phyloP scores from a whole-genome alignment of 2,888 invertebrate species.

The Allolobophora icterica region DNA sequence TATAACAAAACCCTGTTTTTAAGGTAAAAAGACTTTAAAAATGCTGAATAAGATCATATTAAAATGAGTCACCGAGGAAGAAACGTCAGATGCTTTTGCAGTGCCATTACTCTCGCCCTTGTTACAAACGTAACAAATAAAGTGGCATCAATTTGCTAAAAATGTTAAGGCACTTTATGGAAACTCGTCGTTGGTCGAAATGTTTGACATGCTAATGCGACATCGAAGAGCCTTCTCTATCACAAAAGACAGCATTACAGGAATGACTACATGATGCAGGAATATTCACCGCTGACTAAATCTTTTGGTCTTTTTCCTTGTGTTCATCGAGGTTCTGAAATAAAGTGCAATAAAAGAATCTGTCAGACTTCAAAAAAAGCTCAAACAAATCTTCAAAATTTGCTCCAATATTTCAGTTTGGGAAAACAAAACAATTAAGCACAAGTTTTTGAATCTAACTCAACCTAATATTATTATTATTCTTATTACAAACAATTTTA shows the following conservation, averaged over 20 bases:
- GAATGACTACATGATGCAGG: not conserved
- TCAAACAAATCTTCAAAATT: not conserved
- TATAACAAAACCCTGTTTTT: not conserved
- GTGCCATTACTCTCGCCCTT: not conserved
- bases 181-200: not conserved
- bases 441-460: not conserved
- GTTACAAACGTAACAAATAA: not conserved
- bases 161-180: not conserved
- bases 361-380: not conserved
- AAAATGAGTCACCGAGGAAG: not conserved
- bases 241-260: not conserved
- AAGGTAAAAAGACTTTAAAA: not conserved
- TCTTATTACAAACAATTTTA: too few species aligned
- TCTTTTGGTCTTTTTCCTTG: not conserved
- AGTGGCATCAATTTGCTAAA: not conserved
- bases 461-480: too few species aligned
- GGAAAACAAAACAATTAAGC: not conserved
- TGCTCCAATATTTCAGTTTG: not conserved
- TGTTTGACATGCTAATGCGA: not conserved
- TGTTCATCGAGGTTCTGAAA: not conserved
- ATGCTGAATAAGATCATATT: not conserved
- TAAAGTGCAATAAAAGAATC: not conserved
- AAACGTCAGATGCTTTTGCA: not conserved
- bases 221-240: not conserved
- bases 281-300: not conserved